phyloP scores from a whole-genome alignment of 1,140 invertebrate species.

The Dendrolimus punctatus region DNA sequence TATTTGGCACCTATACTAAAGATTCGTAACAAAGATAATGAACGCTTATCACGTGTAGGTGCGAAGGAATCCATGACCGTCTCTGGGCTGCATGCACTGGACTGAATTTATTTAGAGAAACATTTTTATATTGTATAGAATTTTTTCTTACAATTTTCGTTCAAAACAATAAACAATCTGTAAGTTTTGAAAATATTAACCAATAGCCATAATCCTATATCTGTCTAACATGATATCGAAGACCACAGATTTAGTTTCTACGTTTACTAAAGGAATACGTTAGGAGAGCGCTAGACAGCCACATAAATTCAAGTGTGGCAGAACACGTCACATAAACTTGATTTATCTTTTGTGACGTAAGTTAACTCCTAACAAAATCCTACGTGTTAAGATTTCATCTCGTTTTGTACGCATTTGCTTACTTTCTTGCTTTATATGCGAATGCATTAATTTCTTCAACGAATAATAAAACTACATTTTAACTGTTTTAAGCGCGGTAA shows the following conservation, averaged over 20 bases:
- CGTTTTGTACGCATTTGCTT: conserved; percentile 1
- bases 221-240: conserved; percentile 2
- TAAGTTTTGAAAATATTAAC: conserved; percentile 6
- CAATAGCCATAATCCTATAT: conserved; percentile 8
- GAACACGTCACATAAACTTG: conserved; percentile 64
- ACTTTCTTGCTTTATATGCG: too few relatives aligned
- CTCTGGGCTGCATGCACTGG: neutral
- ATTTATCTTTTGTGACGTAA: conserved; percentile 62
- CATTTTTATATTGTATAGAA: too few relatives aligned
- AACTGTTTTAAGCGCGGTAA: too few relatives aligned
- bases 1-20: too few relatives aligned
- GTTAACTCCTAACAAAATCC: conserved; percentile 53
- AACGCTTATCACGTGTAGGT: too few relatives aligned
- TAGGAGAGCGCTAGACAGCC: conserved; percentile 27
- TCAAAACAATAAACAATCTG: too few relatives aligned
- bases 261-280: conserved; percentile 40
- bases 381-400: conserved; percentile 39
- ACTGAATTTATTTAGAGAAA: too few relatives aligned
- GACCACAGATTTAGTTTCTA: conserved; percentile 18
- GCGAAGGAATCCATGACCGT: neutral
- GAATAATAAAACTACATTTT: too few relatives aligned
- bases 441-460: too few relatives aligned
- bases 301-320: conserved; percentile 58
- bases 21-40: too few relatives aligned
- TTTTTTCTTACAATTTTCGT: too few relatives aligned